phyloP scores from a whole-genome alignment of 2,113 vertebrate species.

The Corythornis madagascariensis region DNA sequence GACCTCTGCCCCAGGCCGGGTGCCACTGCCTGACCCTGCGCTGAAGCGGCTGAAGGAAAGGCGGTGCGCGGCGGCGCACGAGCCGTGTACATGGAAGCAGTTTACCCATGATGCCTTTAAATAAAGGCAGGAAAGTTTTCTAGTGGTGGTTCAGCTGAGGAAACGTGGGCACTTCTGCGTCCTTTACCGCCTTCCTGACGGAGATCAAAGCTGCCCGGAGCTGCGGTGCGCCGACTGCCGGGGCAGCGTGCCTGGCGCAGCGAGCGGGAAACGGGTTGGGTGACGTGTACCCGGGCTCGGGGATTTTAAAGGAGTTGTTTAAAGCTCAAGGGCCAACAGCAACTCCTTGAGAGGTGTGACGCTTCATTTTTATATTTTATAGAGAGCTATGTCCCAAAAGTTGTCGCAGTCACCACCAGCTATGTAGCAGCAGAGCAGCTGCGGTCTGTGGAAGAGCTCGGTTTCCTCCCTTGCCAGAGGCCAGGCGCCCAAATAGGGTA shows the following conservation, averaged over 20 bases:
- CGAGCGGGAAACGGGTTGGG: rapidly evolving
- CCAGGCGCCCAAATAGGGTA: not conserved
- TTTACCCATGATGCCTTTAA: rapidly evolving
- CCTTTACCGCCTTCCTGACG: not conserved
- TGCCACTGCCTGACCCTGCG: too few relatives aligned
- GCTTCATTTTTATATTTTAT: not conserved
- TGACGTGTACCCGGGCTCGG: rapidly evolving
- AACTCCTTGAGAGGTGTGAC: not conserved
- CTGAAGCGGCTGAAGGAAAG: not conserved
- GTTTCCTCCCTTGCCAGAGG: not conserved
- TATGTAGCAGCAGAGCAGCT: not conserved
- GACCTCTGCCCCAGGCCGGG: not conserved
- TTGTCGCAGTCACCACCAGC: rapidly evolving
- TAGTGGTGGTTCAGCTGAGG: not conserved
- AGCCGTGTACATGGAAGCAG: not conserved
- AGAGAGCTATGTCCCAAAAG: not conserved
- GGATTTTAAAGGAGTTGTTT: not conserved
- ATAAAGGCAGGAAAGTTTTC: not conserved
- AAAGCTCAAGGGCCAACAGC: not conserved
- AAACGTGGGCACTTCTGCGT: rapidly evolving
- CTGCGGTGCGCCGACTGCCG: not conserved
- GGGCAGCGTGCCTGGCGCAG: not conserved
- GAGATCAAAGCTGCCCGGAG: not conserved
- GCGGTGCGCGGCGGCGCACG: too few relatives aligned
- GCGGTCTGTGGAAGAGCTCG: not conserved